Evolutionary conservation across 2,797 vertebrate species (phyloP).

Genomic region (Geotria australis): DNA sequence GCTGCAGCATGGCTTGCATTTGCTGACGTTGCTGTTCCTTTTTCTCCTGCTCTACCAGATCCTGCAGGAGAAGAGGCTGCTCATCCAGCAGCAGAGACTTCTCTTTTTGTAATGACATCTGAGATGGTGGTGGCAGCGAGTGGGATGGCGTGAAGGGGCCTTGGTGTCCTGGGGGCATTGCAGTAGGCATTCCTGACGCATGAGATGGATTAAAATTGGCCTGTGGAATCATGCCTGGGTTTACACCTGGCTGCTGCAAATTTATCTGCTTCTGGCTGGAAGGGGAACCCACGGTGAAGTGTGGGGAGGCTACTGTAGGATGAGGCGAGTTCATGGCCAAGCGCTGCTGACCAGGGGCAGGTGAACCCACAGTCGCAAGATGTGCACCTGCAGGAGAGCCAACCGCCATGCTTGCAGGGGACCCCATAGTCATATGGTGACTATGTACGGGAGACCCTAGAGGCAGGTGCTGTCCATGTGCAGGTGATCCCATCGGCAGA

Average conservation of each 20-base stretch:
- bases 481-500: neutral
- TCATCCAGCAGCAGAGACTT: conserved; percentile 74
- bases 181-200: neutral
- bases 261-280: neutral
- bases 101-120: conserved; percentile 10
- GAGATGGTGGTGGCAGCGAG: conserved; percentile 11
- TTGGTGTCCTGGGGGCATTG: neutral
- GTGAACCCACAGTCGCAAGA: too few relatives aligned
- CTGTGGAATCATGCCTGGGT: too few relatives aligned
- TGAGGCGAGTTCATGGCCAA: neutral
- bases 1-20: conserved; percentile 98
- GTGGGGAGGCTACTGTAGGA: neutral
- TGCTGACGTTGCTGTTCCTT: conserved; percentile 96
- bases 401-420: neutral
- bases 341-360: neutral
- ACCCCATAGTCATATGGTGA: neutral
- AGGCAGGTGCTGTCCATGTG: neutral
- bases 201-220: too few relatives aligned
- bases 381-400: too few relatives aligned
- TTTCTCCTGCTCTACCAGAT: conserved; percentile 80
- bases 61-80: conserved; percentile 75
- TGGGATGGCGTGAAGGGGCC: neutral
- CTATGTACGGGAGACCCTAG: neutral
- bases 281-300: neutral
- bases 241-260: neutral